Percentiles rank a stretch among this genome's conserved stretches.
Conservation (phyloP, 2,113 vertebrate species). For the Notothenia rossii region DNA sequence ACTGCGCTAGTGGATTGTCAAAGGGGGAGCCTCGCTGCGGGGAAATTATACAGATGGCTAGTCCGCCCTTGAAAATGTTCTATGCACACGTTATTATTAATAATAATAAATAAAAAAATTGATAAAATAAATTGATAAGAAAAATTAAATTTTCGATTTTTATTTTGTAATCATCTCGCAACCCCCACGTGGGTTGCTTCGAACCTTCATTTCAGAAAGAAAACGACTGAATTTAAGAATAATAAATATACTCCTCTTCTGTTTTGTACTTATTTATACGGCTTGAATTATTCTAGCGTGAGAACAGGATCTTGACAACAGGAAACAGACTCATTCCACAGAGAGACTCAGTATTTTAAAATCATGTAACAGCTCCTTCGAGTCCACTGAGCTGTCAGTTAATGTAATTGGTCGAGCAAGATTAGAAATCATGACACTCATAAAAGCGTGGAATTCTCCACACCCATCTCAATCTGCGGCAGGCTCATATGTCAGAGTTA, state of each 20-base stretch:
- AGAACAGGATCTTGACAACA: conserved; percentile 15
- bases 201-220: neutral
- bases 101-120: too few relatives aligned
- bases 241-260: neutral
- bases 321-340: conserved; percentile 1
- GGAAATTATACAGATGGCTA: too few relatives aligned
- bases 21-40: too few relatives aligned
- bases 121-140: too few relatives aligned
- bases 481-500: conserved; percentile 58
- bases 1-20: too few relatives aligned
- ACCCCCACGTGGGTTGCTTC: neutral
- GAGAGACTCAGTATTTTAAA: conserved; percentile 30
- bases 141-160: too few relatives aligned
- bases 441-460: conserved; percentile 54
- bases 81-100: too few relatives aligned
- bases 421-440: conserved; percentile 67
- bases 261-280: neutral
- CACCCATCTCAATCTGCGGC: conserved; percentile 51
- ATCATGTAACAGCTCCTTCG: conserved; percentile 55
- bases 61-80: too few relatives aligned
- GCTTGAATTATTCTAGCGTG: neutral
- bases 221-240: neutral
- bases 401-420: conserved; percentile 61
- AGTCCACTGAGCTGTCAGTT: conserved; percentile 67
- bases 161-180: too few relatives aligned